These are phyloP conservation scores for Harpagus bidentatus DNA, from an alignment of 2,113 vertebrate species.

Conservation along the genomic window DNA sequence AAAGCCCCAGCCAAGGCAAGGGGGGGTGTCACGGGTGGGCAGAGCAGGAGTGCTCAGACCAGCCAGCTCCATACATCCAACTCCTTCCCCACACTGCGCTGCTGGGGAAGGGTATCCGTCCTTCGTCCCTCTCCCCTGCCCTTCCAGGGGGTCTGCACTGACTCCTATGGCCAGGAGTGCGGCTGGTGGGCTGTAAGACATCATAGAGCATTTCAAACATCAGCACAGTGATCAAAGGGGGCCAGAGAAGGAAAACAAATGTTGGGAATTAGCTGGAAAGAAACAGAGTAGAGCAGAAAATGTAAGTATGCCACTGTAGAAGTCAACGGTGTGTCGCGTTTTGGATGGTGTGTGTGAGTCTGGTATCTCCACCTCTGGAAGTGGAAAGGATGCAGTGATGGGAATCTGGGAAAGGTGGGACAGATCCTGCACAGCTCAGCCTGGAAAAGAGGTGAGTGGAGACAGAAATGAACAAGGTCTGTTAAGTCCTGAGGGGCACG, in stretches of 20 bases:
- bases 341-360: background rate
- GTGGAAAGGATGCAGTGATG: background rate
- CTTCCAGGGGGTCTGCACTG: background rate
- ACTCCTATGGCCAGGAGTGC: background rate
- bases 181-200: background rate
- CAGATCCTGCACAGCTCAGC: background rate
- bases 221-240: background rate
- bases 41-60: background rate
- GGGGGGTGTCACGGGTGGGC: rapidly evolving
- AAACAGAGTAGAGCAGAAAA: background rate
- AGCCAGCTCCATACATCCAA: background rate
- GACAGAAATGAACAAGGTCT: background rate
- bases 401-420: background rate
- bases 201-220: background rate
- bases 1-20: background rate
- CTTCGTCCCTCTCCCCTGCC: background rate
- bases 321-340: background rate
- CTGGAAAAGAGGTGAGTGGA: background rate
- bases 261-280: background rate
- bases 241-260: background rate
- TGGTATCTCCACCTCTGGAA: background rate
- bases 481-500: background rate
- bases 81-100: rapidly evolving
- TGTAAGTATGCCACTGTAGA: background rate
- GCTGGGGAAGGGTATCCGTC: background rate